A percentile compares a stretch with the other conserved stretches of the same genome.
These are phyloP conservation scores for Scaptomyza graminum DNA, from an alignment of 1,140 invertebrate genomes.

Conservation along the genomic window DNA sequence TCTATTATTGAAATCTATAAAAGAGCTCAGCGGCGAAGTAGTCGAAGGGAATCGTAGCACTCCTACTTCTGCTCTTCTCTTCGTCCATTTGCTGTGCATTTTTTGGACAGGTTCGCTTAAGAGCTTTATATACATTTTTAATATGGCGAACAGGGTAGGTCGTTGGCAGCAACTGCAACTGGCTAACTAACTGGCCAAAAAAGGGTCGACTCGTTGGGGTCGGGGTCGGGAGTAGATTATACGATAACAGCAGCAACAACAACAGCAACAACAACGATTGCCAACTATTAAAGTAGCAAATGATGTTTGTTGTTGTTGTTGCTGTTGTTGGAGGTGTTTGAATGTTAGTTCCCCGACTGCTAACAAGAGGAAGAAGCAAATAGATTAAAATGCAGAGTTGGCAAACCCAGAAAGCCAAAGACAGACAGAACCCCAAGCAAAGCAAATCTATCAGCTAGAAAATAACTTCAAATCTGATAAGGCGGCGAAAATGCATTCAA, in stretches of 20 bases:
- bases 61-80: not conserved
- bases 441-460: slow-evolving; percentile 65
- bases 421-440: not conserved
- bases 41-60: not conserved
- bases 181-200: slow-evolving; percentile 76
- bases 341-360: slow-evolving; percentile 7
- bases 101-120: slow-evolving; percentile 67
- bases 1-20: slow-evolving; percentile 84
- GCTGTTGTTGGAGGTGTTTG: slow-evolving; percentile 4
- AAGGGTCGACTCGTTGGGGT: slow-evolving; percentile 53
- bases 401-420: not conserved
- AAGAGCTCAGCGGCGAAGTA: slow-evolving; percentile 57
- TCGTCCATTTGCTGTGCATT: not conserved
- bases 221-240: slow-evolving; percentile 65
- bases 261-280: slow-evolving; percentile 48
- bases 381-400: slow-evolving; percentile 65
- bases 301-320: slow-evolving; percentile 54
- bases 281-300: slow-evolving; percentile 78
- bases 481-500: slow-evolving; percentile 68
- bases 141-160: slow-evolving; percentile 40
- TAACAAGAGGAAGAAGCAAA: slow-evolving; percentile 40
- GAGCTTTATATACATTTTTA: slow-evolving; percentile 83
- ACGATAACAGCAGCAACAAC: slow-evolving; percentile 57
- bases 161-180: slow-evolving; percentile 24
- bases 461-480: slow-evolving; percentile 75